Evolutionary conservation across 1,140 invertebrate genomes (phyloP), one percentile per base, ranked within the genome.

Genomic region (Forficula auricularia): DNA sequence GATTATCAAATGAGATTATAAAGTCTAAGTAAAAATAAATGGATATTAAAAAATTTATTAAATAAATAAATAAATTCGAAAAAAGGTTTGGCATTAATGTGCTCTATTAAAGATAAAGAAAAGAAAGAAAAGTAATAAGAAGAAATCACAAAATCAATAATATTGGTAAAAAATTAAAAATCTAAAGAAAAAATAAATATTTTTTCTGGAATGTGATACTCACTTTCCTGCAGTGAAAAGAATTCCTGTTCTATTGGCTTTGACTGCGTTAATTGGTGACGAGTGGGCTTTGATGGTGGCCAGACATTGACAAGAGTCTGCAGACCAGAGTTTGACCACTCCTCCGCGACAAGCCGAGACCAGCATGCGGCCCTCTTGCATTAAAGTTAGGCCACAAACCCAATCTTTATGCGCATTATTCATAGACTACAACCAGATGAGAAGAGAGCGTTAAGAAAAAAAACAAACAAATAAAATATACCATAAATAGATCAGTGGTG

Each of bases 381-480:
- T 66, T 55, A 75, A 72, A 44, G 68, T 67, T 49, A 89, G 60
- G 18, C 82, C 84, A 55, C 79, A 79, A 39, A 91, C 77, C 86
- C 85, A 90, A 59, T 86, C 83, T 59, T 82, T 84, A 60, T 91
- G 87, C 27, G 84, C 85, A 59, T 82, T 80, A 58, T 83, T 88
- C 14, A 87, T 57, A 19, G 80, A 83, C 70, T 86, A 65, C 18
- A 70, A 54, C 46, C 35, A n/a, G n/a, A n/a, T n/a, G n/a, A n/a
- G n/a, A n/a, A n/a, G n/a, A n/a, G n/a, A n/a, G n/a, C n/a, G n/a
- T n/a, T n/a, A n/a, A n/a, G n/a, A n/a, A n/a, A 43, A 27, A 32
- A 14, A 45, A 42, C 14, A 41, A 40, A 3, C 8, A 12, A 9
- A 27, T 27, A 27, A 27, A 27, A 27, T 27, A 27, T 27, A 27